Conservation (phyloP, 1,140 invertebrate species). For the Heliconius congener region DNA sequence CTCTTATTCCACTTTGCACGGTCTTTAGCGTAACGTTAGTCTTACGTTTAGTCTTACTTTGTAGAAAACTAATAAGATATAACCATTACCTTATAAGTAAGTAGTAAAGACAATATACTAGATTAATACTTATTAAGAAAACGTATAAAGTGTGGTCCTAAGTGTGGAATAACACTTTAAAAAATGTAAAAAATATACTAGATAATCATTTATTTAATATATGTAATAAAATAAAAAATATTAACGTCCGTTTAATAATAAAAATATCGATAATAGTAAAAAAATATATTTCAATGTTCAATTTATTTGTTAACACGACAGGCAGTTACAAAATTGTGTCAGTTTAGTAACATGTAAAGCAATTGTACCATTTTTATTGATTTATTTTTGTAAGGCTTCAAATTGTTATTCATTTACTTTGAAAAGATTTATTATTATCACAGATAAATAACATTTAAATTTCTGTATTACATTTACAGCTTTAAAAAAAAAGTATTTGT, state of each 20-base stretch:
- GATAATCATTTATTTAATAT: neutral
- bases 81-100: no score
- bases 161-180: no score
- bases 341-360: constrained; percentile 8
- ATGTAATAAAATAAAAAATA: neutral
- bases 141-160: no score
- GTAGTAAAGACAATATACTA: no score
- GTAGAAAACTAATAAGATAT: no score
- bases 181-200: no score
- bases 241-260: neutral
- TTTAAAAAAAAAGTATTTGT: neutral
- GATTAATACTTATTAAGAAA: neutral
- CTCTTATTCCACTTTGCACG: no score
- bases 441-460: neutral
- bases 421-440: neutral
- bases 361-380: neutral
- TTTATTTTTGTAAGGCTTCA: neutral
- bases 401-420: neutral
- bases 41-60: no score
- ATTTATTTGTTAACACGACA: constrained; percentile 9
- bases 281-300: neutral
- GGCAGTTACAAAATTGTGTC: neutral
- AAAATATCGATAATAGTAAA: neutral
- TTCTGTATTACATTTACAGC: no score
- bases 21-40: no score